Evolutionary conservation across 2,113 vertebrate species (phyloP), one percentile per base, ranked within the genome.

Genomic region (Bufo bufo): DNA sequence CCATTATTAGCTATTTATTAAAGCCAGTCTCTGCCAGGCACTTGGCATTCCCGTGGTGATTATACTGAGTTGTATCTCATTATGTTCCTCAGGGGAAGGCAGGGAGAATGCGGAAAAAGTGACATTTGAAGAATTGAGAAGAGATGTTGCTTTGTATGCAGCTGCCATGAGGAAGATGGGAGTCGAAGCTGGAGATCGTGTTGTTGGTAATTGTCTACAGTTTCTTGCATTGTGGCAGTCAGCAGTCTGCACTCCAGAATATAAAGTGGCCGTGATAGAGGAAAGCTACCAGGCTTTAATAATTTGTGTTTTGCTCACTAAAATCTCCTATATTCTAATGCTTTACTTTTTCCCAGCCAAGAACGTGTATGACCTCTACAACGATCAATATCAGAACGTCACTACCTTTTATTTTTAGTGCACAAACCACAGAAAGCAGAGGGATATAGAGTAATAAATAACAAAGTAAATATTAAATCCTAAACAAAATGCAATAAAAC

Each of bases 121-220:
- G 92, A 98, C 97, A 6, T 99, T 97, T 85, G 94, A 95, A 63
- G 97, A 99, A 85, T 90, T 99, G 90, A 94, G 95, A 90, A 94
- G 94, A 12, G 94, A 95, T 3, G 98, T 99, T 23, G 97, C 98
- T 0, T 75, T 98, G 91, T 98, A 96, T 50, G 97, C 98, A 6
- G 96, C 97, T 0, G 97, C 98, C 49, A 98, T 99, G 97, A 96
- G 98, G 92, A 99, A 97, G 91, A 97, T 97, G 96, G 98, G 98
- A 0, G 47, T 99, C 52, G 93, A 93, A 90, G 94, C 85, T 0
- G 97, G 98, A 43, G 98, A 99, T 94, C 91, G 98, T 74, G 97
- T 99, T 0, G 97, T 97, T 1, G 98, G 98, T 99, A 87, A 97
- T 97, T 84, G 49, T 77, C 20, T 92, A 9, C 14, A n/a, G 2